These are phyloP conservation scores for Toxonevra muliebris DNA, from an alignment of 2,888 invertebrate genomes.

Conservation along the genomic window DNA sequence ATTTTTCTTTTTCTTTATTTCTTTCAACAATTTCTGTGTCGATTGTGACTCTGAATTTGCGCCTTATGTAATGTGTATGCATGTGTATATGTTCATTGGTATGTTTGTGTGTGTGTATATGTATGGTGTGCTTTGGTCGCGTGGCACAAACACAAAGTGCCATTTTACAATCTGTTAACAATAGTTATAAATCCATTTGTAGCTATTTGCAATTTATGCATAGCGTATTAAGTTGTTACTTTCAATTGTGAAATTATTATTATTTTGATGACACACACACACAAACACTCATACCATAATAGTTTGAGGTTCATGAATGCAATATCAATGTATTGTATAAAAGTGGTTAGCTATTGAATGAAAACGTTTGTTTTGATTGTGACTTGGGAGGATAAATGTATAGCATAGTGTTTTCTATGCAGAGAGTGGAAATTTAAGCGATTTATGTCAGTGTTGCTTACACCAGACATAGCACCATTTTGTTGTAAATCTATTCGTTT, in stretches of 20 bases:
- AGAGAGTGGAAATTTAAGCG: too few relatives aligned
- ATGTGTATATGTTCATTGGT: background rate
- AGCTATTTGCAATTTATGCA: conserved; percentile 43
- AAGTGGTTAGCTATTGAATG: too few relatives aligned
- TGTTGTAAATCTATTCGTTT: too few relatives aligned
- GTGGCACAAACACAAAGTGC: conserved; percentile 42
- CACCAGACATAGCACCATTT: too few relatives aligned
- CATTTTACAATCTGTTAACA: conserved; percentile 50
- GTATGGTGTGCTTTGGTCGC: conserved; percentile 30
- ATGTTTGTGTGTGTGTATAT: conserved; percentile 8
- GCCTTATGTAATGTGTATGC: background rate
- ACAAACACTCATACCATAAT: conserved; percentile 14
- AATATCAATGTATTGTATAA: too few relatives aligned
- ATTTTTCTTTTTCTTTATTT: too few relatives aligned
- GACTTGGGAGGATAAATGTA: too few relatives aligned
- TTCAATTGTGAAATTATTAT: conserved; percentile 27
- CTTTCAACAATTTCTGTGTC: too few relatives aligned
- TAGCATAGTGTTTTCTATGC: too few relatives aligned
- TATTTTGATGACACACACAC: conserved; percentile 25
- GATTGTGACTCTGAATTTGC: conserved; percentile 16
- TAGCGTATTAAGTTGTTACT: conserved; percentile 38
- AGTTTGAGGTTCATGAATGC: too few relatives aligned
- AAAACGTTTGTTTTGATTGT: too few relatives aligned
- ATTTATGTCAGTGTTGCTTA: too few relatives aligned
- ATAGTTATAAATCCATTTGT: conserved; percentile 49